Evolutionary conservation across 2,888 invertebrate species (phyloP).

Genomic region (Drosophila fulvimacula): DNA sequence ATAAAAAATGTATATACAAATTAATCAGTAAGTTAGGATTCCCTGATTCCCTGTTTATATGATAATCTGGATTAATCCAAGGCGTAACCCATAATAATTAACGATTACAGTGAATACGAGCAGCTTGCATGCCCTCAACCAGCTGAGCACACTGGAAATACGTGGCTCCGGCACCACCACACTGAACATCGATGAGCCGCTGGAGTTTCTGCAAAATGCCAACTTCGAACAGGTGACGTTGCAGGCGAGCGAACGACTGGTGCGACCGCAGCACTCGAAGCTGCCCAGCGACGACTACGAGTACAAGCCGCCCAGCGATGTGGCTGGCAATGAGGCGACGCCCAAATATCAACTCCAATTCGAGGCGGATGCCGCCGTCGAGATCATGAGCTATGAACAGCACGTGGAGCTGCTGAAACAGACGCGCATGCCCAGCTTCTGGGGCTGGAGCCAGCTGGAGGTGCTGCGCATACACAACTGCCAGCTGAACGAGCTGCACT

Average conservation of each 20-base stretch:
- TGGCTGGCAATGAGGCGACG: conserved; percentile 48
- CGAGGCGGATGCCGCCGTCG: conserved; percentile 67
- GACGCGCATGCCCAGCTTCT: conserved; percentile 83
- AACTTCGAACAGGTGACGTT: conserved; percentile 86
- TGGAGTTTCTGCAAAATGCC: conserved; percentile 85
- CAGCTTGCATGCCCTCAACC: conserved; percentile 79
- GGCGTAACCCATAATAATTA: neutral
- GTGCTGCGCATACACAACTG: conserved; percentile 88
- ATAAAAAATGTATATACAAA: too few species aligned
- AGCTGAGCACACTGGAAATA: conserved; percentile 87
- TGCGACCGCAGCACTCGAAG: conserved; percentile 78
- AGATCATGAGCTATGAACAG: conserved; percentile 88
- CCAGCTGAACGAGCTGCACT: conserved; percentile 87
- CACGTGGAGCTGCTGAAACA: conserved; percentile 86
- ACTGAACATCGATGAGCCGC: conserved; percentile 85
- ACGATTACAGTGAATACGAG: conserved; percentile 80
- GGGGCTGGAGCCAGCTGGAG: conserved; percentile 85
- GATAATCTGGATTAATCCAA: neutral
- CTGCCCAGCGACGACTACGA: conserved; percentile 83
- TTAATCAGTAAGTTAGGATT: too few species aligned
- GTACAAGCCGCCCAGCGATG: conserved; percentile 83
- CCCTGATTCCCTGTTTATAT: too few species aligned
- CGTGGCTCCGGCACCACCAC: conserved; percentile 86
- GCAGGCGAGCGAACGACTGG: conserved; percentile 84
- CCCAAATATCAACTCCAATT: conserved; percentile 65